Base-by-base conservation (phyloP, 1,140 invertebrate species). In the Ceratina calcarata region DNA sequence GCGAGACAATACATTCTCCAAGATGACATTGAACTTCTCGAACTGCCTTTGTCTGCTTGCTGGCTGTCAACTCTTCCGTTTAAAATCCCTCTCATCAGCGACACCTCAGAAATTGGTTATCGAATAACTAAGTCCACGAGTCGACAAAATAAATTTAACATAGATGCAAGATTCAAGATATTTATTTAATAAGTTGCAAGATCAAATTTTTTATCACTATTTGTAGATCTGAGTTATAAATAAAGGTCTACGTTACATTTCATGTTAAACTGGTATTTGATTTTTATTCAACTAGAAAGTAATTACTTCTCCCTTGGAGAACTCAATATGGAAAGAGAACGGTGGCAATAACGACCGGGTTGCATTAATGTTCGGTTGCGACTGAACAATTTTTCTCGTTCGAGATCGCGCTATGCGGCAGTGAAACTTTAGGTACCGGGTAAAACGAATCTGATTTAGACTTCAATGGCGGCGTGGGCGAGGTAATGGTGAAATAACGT, bases 21-120 rank as follows among this genome's bases (percentile, higher is more conserved):
- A 62, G 3, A 3, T 45, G 77, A 64, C 77, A 79, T 79, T 79
- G 77, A 73, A 79, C 69, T 78, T 71, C 75, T 78, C 27, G n/a
- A 62, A 20, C 24, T 22, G 6, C 66, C 27, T 15, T 64, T 61
- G 74, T 77, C 27, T 37, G 3, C 13, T 22, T 22, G 57, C 27
- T 37, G 3, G 7, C 45, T 20, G 57, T 22, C 22, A 78, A 62
- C 49, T 57, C 20, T 53, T 53, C 20, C 15, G 13, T 53, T 27
- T 24, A 53, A 20, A 27, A 27, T 68, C 45, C 22, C 20, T 51
- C 24, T 10, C 15, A 12, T 57, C 37, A 16, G 65, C 18, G 32
- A 37, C 64, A 66, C 13, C n/a, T 66, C n/a, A 8, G 10, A 45
- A 45, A 45, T 45, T 45, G 37, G 37, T 6, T 45, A 45, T 10